Conservation (phyloP, 2,888 invertebrate genomes). For the Halictus quadricinctus region DNA sequence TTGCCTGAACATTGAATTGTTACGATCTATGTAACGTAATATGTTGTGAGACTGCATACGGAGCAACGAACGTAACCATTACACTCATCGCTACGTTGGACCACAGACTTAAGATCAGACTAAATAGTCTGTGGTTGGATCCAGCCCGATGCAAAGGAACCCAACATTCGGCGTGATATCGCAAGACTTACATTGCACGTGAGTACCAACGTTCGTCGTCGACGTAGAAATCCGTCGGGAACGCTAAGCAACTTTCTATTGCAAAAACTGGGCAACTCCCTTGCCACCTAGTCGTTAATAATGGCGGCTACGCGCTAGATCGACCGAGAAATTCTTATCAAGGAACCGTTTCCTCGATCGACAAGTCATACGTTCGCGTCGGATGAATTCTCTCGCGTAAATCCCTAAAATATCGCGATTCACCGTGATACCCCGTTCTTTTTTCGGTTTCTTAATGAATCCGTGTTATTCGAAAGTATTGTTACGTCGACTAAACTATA, state of each 20-base stretch:
- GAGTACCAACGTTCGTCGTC: constrained; percentile 65
- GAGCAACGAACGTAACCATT: constrained; percentile 69
- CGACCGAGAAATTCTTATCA: constrained; percentile 60
- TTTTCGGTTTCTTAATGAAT: constrained; percentile 27
- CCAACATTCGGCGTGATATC: constrained; percentile 69
- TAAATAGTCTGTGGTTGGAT: constrained; percentile 60
- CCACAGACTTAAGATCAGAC: constrained; percentile 12
- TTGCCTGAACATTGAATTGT: constrained; percentile 74
- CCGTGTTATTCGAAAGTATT: constrained; percentile 46
- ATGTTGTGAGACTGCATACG: constrained; percentile 66
- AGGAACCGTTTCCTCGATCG: constrained; percentile 31
- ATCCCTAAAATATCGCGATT: neutral
- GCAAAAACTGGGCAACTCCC: constrained; percentile 73
- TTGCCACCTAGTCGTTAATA: constrained; percentile 67
- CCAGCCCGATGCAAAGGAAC: constrained; percentile 74
- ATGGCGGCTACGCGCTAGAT: constrained; percentile 70
- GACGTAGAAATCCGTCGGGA: constrained; percentile 24
- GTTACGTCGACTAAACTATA: constrained; percentile 53
- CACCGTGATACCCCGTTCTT: constrained; percentile 7
- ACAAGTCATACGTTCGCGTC: constrained; percentile 30
- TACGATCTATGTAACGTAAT: constrained; percentile 65
- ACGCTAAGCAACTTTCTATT: constrained; percentile 38
- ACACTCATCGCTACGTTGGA: constrained; percentile 69
- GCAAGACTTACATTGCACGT: constrained; percentile 74
- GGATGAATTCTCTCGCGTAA: constrained; percentile 16